A percentile compares a stretch with the other conserved stretches of the same genome.
Evolutionary conservation across 2,888 invertebrate genomes (phyloP).

Genomic region (Diachrysia chrysitis): DNA sequence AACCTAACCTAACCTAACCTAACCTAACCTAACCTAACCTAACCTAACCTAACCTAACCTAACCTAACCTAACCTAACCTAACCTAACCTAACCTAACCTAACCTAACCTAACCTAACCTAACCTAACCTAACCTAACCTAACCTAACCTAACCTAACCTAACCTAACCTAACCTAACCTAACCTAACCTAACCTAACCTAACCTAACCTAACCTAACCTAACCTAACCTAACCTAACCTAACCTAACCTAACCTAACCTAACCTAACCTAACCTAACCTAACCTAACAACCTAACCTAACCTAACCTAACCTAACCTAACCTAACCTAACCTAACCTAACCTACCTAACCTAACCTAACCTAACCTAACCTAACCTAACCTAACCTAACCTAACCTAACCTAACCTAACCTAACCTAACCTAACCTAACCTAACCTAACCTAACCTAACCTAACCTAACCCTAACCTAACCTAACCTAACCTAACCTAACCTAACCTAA

Average conservation of each 20-base stretch:
- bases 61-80: conserved; percentile 55
- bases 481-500: too few relatives aligned
- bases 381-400: conserved; percentile 58
- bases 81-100: conserved; percentile 55
- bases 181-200: conserved; percentile 48
- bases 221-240: conserved; percentile 53
- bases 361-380: conserved; percentile 60
- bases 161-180: conserved; percentile 50
- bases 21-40: conserved; percentile 40
- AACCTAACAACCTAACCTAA: too few relatives aligned
- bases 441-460: too few relatives aligned
- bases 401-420: conserved; percentile 58
- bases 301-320: conserved; percentile 35
- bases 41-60: conserved; percentile 53
- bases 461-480: too few relatives aligned
- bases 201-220: too few relatives aligned
- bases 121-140: conserved; percentile 55
- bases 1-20: conserved; percentile 43
- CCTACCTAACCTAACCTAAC: too few relatives aligned
- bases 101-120: conserved; percentile 52
- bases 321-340: too few relatives aligned
- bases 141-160: conserved; percentile 55
- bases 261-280: conserved; percentile 46
- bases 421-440: conserved; percentile 57
- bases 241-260: too few relatives aligned